Percentiles rank a stretch among this genome's conserved stretches.
Evolutionary conservation across 2,888 invertebrate species (phyloP).

Genomic region (Amiota communis): DNA sequence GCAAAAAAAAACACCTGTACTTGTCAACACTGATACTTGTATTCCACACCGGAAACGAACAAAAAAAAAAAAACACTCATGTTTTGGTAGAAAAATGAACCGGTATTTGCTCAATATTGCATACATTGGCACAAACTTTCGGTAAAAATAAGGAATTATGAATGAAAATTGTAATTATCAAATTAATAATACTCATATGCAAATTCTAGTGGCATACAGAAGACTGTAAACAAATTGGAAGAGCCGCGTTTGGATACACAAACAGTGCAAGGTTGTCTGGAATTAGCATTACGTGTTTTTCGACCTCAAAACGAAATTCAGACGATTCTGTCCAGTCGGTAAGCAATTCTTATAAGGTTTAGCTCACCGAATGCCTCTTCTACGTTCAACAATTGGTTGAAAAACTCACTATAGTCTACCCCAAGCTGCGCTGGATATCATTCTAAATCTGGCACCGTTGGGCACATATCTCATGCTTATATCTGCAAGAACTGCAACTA

Average conservation of each 20-base stretch:
- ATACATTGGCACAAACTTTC: constrained; percentile 85
- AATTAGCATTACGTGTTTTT: constrained; percentile 77
- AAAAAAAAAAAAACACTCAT: background rate
- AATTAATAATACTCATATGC: background rate
- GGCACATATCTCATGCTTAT: too few relatives aligned
- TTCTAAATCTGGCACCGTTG: too few relatives aligned
- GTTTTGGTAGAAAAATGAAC: constrained; percentile 72
- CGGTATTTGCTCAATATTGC: constrained; percentile 84
- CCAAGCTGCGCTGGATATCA: too few relatives aligned
- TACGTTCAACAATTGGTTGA: too few relatives aligned
- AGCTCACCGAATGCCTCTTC: too few relatives aligned
- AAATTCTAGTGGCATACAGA: constrained; percentile 80
- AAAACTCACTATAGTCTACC: too few relatives aligned
- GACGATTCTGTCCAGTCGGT: constrained; percentile 83
- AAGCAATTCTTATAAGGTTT: constrained; percentile 41
- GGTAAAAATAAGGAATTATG: constrained; percentile 74
- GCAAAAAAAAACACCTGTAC: too few relatives aligned
- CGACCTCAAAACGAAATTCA: constrained; percentile 76
- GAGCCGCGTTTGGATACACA: constrained; percentile 76
- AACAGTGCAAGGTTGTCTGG: constrained; percentile 83
- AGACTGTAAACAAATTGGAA: constrained; percentile 75
- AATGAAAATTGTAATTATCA: constrained; percentile 2
- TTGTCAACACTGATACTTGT: too few relatives aligned
- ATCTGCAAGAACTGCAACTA: too few relatives aligned
- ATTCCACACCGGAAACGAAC: too few relatives aligned